Percentiles rank a stretch among this genome's conserved stretches.
Evolutionary conservation across 2,888 invertebrate genomes (phyloP).

Genomic region (Melipona beecheii): DNA sequence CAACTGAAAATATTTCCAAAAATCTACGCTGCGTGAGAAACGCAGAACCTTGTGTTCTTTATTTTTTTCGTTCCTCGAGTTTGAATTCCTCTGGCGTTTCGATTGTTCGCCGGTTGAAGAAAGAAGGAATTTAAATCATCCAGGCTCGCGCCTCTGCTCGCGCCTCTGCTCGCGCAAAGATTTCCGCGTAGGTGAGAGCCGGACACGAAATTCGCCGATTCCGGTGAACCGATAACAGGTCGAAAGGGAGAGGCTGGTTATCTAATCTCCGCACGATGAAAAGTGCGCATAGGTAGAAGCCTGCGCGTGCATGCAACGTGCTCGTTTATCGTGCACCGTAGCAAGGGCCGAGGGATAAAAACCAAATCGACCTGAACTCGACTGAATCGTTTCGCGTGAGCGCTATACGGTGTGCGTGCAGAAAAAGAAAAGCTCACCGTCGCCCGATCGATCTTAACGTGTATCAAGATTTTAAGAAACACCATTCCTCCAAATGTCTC

Average conservation of each 20-base stretch:
- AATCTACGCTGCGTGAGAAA: too few relatives aligned
- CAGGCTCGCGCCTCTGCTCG: neutral
- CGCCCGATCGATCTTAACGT: neutral
- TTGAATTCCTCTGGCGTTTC: too few relatives aligned
- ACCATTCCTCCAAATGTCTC: too few relatives aligned
- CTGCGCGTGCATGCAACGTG: slow-evolving; percentile 53
- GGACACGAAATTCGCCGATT: slow-evolving; percentile 29
- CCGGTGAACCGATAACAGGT: slow-evolving; percentile 20
- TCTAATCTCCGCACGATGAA: slow-evolving; percentile 42
- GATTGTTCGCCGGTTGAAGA: neutral
- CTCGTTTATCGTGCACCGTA: slow-evolving; percentile 60
- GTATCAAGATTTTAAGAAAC: neutral
- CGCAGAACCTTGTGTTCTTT: too few relatives aligned
- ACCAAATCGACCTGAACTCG: neutral
- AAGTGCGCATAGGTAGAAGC: slow-evolving; percentile 18
- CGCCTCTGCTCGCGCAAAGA: neutral
- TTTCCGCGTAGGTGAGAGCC: neutral
- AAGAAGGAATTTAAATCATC: neutral
- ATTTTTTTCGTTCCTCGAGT: too few relatives aligned
- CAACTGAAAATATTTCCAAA: too few relatives aligned
- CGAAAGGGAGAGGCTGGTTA: slow-evolving; percentile 9
- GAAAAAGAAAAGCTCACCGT: neutral
- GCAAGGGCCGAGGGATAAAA: neutral
- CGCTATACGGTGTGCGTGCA: neutral
- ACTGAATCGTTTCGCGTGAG: slow-evolving; percentile 27